Evolutionary conservation across 2,113 vertebrate genomes (phyloP), one percentile per base, ranked within the genome.

Genomic region (Oreocharis arfaki): DNA sequence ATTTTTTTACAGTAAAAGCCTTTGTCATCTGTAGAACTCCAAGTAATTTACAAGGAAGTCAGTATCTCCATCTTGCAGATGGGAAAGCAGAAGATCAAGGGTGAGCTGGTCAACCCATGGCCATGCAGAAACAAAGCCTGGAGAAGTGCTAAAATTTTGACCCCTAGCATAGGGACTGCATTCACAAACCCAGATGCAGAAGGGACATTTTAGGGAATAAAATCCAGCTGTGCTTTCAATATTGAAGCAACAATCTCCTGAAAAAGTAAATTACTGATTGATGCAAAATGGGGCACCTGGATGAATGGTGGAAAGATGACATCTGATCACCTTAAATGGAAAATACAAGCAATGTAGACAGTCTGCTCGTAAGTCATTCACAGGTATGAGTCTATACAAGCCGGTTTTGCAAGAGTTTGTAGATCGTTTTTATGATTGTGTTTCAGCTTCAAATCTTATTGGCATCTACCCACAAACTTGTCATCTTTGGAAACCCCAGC

Each of bases 341-440:
- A 96, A 95, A 92, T 42, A 84, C n/a, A 84, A 89, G 86, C 53
- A 61, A 68, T 50, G 69, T 57, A 90, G 90, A 70, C 57, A 71
- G 60, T n/a, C 64, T 92, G 80, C 44, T 90, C 76, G 27, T 68
- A 55, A 74, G 60, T 96, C 92, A 71, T 92, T 81, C 80, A 65
- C 26, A 63, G 91, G 75, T 84, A 94, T 90, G 83, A 84, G 90
- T 92, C 96, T 89, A 41, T 95, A 84, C 92, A 96, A 95, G 92
- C 83, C 84, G 68, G 76, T 94, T 90, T 93, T 92, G 90, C 83
- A 90, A 94, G 87, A 84, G 83, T 74, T 86, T 90, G 86, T 95
- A 90, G 93, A 86, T 92, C 73, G 71, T 87, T 87, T 60, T 56
- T 33, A 64, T 52, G 73, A 90, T 78, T 89, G 53, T 80, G 37